Percentiles rank a stretch among this genome's conserved stretches.
These are phyloP conservation scores for Laupala kohalensis DNA, from an alignment of 1,140 invertebrate species.

Conservation along the genomic window DNA sequence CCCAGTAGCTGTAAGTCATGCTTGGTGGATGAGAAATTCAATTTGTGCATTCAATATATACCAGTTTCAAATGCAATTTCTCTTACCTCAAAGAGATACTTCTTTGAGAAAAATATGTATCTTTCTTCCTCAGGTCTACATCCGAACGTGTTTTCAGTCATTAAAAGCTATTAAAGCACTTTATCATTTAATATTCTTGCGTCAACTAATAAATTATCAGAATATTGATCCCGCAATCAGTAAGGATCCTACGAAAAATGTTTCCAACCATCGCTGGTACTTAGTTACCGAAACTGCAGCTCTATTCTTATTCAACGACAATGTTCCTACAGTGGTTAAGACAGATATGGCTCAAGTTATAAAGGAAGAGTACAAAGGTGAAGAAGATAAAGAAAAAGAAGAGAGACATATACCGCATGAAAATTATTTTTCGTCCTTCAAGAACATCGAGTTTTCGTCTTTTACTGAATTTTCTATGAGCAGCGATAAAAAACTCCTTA, in stretches of 20 bases:
- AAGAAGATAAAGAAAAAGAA: background rate
- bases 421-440: background rate
- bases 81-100: background rate
- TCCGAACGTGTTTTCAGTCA: background rate
- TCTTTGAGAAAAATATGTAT: background rate
- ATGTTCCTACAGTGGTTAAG: background rate
- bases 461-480: background rate
- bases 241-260: background rate
- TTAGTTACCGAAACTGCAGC: background rate
- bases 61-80: background rate
- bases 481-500: too few species aligned
- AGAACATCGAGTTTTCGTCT: background rate
- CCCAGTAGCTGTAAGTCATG: background rate
- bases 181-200: conserved; percentile 1
- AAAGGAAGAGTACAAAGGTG: background rate
- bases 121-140: background rate
- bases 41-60: background rate
- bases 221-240: background rate
- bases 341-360: background rate
- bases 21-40: background rate
- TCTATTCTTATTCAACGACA: background rate
- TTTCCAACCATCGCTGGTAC: background rate
- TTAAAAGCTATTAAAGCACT: background rate
- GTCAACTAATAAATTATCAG: background rate
- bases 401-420: background rate